Evolutionary conservation across 2,888 invertebrate genomes (phyloP).

Genomic region (Rutpela maculata): DNA sequence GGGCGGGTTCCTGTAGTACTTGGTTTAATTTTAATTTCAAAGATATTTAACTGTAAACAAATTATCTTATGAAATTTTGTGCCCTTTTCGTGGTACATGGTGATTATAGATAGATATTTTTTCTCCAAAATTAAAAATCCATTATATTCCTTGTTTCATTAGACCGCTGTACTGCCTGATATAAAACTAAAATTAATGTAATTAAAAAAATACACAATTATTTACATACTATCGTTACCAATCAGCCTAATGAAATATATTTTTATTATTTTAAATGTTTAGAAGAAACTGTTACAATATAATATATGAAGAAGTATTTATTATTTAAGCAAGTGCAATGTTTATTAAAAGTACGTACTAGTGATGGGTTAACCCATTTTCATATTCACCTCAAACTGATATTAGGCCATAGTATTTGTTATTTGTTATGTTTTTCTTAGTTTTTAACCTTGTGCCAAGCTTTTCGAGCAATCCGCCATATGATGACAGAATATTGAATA

Average conservation of each 20-base stretch:
- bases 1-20: too few species aligned
- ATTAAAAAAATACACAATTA: too few species aligned
- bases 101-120: too few species aligned
- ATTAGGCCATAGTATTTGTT: conserved; percentile 37
- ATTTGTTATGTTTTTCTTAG: conserved; percentile 55
- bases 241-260: neutral
- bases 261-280: neutral
- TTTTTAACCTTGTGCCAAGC: conserved; percentile 66
- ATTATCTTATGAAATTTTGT: too few species aligned
- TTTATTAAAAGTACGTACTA: conserved; percentile 34
- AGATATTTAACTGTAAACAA: too few species aligned
- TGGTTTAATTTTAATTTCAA: too few species aligned
- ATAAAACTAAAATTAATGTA: neutral
- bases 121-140: too few species aligned
- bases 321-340: conserved; percentile 24
- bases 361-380: conserved; percentile 1
- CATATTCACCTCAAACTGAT: conserved; percentile 33
- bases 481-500: conserved; percentile 59
- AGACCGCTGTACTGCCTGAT: neutral
- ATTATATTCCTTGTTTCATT: too few species aligned
- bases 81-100: too few species aligned
- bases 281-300: neutral
- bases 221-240: neutral
- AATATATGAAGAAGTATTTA: neutral
- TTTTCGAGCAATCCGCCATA: conserved; percentile 63